phyloP scores from a whole-genome alignment of 2,113 vertebrate genomes.

The Sprattus sprattus region DNA sequence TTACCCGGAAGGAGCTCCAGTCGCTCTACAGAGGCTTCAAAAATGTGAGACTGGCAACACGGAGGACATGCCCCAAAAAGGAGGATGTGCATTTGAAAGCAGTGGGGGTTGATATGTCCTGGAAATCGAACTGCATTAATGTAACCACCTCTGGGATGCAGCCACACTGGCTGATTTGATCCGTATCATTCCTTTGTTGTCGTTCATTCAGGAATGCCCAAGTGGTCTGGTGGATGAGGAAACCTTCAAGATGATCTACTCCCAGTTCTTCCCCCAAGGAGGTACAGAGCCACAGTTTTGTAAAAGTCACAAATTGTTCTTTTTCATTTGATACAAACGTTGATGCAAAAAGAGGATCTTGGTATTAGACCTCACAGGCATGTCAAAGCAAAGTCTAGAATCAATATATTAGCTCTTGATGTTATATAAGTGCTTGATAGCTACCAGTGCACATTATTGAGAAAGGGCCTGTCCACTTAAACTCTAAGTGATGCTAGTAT shows the following conservation, averaged over 20 bases:
- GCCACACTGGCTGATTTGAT: background rate
- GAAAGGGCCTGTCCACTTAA: background rate
- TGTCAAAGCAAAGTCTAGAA: background rate
- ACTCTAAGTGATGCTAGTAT: background rate
- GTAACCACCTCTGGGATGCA: background rate
- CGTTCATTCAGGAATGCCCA: conserved; percentile 78
- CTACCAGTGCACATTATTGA: no score
- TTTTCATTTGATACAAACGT: background rate
- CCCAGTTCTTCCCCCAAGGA: conserved; percentile 85
- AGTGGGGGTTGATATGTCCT: background rate
- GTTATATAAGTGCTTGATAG: no score
- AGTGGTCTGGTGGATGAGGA: conserved; percentile 83
- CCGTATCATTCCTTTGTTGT: fast-evolving
- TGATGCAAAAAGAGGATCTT: background rate
- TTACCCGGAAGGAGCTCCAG: conserved; percentile 81
- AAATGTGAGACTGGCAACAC: conserved; percentile 66
- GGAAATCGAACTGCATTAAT: background rate
- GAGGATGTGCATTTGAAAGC: background rate
- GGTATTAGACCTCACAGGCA: background rate
- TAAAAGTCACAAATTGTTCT: background rate
- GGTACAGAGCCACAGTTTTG: conserved; percentile 63
- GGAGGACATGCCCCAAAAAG: background rate
- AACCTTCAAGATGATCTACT: conserved; percentile 84
- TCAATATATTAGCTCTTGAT: no score
- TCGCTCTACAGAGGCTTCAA: conserved; percentile 87